Evolutionary conservation across 1,140 invertebrate genomes (phyloP).

Genomic region (Pogonomyrmex barbatus): DNA sequence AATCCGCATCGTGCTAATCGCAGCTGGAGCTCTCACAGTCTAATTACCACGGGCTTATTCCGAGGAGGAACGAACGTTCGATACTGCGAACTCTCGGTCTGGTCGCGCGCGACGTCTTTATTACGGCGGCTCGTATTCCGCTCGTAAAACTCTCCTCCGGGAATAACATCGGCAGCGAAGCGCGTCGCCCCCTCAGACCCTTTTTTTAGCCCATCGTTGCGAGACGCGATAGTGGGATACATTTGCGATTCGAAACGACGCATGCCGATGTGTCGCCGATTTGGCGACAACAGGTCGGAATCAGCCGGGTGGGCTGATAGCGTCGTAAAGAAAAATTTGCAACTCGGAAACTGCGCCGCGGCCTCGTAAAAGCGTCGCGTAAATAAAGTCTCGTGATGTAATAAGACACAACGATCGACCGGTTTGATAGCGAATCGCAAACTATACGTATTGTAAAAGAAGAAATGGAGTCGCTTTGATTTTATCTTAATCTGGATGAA

Average conservation of each 20-base stretch:
- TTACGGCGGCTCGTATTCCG: constrained; percentile 30
- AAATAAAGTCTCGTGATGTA: constrained; percentile 58
- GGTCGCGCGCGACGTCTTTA: constrained; percentile 56
- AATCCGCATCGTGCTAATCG: constrained; percentile 33
- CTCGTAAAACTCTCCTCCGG: constrained; percentile 65
- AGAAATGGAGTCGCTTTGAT: neutral
- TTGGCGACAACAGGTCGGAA: neutral
- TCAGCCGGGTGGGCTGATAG: neutral
- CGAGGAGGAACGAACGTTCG: constrained; percentile 16
- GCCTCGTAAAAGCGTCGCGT: constrained; percentile 58
- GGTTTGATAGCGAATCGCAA: neutral
- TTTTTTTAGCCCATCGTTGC: neutral
- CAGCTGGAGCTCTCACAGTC: constrained; percentile 22
- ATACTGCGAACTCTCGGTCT: constrained; percentile 41
- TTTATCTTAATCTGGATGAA: neutral
- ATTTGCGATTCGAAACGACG: neutral
- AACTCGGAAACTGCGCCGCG: constrained; percentile 38
- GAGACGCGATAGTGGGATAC: neutral
- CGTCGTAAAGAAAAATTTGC: constrained; percentile 63
- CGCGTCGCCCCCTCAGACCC: neutral
- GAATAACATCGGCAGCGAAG: constrained; percentile 40
- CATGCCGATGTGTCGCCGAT: neutral
- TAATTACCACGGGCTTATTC: constrained; percentile 31
- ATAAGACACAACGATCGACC: constrained; percentile 19
- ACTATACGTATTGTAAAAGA: neutral